phyloP scores from a whole-genome alignment of 1,140 invertebrate genomes.

The Venustaconcha ellipsiformis region DNA sequence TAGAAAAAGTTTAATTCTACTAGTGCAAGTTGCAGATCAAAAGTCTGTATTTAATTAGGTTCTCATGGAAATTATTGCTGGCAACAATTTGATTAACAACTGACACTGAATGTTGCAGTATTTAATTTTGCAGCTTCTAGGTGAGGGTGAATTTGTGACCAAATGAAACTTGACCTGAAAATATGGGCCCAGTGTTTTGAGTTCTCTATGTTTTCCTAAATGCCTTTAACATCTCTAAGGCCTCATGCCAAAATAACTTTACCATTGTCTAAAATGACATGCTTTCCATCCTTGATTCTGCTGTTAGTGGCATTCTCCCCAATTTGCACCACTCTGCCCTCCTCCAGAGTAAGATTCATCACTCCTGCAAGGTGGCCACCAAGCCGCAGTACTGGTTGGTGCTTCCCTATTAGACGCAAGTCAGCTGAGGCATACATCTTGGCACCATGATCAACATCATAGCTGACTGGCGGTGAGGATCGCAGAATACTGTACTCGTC shows the following conservation, averaged over 20 bases:
- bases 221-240: too few relatives aligned
- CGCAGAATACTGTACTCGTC: conserved; percentile 32
- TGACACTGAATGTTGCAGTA: too few relatives aligned
- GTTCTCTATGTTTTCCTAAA: too few relatives aligned
- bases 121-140: too few relatives aligned
- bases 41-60: too few relatives aligned
- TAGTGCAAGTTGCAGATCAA: too few relatives aligned
- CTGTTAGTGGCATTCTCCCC: conserved; percentile 47
- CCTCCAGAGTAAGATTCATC: conserved; percentile 54
- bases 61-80: too few relatives aligned
- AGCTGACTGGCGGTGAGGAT: conserved; percentile 50
- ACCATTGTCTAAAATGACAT: conserved; percentile 31
- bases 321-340: conserved; percentile 31
- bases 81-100: too few relatives aligned
- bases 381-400: conserved; percentile 18
- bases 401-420: conserved; percentile 42
- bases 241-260: not conserved
- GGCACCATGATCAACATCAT: conserved; percentile 39
- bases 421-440: conserved; percentile 48
- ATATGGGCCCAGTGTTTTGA: too few relatives aligned
- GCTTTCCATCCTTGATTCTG: conserved; percentile 27
- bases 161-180: too few relatives aligned
- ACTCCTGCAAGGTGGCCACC: conserved; percentile 29
- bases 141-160: too few relatives aligned
- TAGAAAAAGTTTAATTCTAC: too few relatives aligned